Evolutionary conservation across 92 coral and sea anemone genomes (phyloP).

Genomic region (Muricea muricata): DNA sequence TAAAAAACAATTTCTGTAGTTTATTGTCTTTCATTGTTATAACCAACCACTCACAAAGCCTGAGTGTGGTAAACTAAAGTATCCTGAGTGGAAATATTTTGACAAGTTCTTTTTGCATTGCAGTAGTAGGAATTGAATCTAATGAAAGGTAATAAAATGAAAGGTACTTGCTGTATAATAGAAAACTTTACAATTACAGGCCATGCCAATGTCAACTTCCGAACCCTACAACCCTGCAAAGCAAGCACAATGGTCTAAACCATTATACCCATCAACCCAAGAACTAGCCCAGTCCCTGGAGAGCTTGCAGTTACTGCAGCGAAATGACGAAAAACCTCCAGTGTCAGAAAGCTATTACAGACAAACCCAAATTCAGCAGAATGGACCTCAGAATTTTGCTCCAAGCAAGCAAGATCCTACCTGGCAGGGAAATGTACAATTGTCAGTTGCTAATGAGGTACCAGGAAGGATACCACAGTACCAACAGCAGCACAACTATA

Average conservation of each 20-base stretch:
- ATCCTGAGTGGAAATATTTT: no score
- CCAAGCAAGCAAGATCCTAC: constrained; percentile 46
- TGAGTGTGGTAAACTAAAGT: no score
- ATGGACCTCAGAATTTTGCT: constrained; percentile 2
- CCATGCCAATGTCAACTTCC: background rate
- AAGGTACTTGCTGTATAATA: no score
- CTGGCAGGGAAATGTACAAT: background rate
- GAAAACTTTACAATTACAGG: background rate
- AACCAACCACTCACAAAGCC: no score
- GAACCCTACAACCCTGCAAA: constrained; percentile 8
- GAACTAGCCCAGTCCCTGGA: constrained; percentile 32
- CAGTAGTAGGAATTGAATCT: no score
- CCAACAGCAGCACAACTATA: constrained; percentile 22
- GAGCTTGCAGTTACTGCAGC: constrained; percentile 17
- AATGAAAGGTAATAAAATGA: no score
- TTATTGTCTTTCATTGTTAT: no score
- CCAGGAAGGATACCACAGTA: constrained; percentile 1
- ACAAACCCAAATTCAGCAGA: constrained; percentile 21
- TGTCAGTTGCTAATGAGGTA: constrained; percentile 21
- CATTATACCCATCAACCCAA: constrained; percentile 36
- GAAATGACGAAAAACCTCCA: constrained; percentile 10
- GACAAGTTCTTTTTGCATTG: no score
- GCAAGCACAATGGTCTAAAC: constrained; percentile 10
- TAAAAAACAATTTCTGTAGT: no score
- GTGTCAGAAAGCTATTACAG: constrained; percentile 3